Evolutionary conservation across 2,113 vertebrate genomes (phyloP).

Genomic region (Galeopterus variegatus): DNA sequence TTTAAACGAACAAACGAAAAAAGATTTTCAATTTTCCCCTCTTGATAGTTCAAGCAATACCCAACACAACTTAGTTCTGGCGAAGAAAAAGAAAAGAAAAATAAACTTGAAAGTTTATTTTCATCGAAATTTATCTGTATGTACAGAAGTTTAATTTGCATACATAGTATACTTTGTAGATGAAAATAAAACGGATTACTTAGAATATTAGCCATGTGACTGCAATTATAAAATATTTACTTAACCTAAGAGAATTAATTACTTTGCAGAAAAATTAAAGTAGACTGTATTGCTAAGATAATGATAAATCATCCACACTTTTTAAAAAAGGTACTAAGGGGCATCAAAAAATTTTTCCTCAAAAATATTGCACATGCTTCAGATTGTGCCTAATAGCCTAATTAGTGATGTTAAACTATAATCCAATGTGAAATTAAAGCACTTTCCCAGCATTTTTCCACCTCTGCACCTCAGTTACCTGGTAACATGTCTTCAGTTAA

Average conservation of each 20-base stretch:
- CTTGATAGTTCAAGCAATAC: slow-evolving; percentile 36
- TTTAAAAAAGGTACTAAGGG: slow-evolving; percentile 18
- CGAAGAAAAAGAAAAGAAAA: neutral
- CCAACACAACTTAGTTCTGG: neutral
- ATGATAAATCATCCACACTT: neutral
- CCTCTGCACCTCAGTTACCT: neutral
- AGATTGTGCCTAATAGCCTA: neutral
- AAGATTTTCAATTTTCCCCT: neutral
- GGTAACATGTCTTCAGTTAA: neutral
- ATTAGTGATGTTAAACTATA: neutral
- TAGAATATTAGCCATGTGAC: neutral
- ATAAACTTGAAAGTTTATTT: slow-evolving; percentile 22
- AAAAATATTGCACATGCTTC: neutral
- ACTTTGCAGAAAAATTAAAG: neutral
- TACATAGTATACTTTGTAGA: neutral
- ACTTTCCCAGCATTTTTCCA: neutral
- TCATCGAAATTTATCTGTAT: slow-evolving; percentile 3
- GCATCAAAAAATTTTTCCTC: neutral
- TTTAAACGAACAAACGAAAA: neutral
- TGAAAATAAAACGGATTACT: neutral
- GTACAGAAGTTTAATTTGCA: slow-evolving; percentile 4
- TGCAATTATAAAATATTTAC: slow-evolving; percentile 23
- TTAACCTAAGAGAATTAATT: slow-evolving; percentile 46
- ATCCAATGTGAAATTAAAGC: neutral
- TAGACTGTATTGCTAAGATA: neutral